phyloP scores from a whole-genome alignment of 2,113 vertebrate species.

The Podarcis muralis region DNA sequence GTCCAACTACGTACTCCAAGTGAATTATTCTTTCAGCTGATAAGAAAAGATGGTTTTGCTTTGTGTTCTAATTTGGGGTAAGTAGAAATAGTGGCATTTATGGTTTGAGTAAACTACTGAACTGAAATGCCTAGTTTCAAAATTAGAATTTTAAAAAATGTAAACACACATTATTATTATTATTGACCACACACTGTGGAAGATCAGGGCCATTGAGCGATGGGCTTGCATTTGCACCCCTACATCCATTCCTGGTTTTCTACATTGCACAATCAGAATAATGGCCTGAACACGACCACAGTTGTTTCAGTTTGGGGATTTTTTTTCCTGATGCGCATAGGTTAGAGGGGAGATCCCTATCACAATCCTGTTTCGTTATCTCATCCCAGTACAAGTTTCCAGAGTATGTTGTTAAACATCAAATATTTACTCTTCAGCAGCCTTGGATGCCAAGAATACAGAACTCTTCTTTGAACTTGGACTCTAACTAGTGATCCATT shows the following conservation, averaged over 20 bases:
- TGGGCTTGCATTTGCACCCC: too few relatives aligned
- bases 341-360: neutral
- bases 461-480: neutral
- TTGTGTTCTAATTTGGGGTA: neutral
- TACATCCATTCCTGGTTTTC: too few relatives aligned
- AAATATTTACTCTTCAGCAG: neutral
- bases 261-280: too few relatives aligned
- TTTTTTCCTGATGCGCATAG: neutral
- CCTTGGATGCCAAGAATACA: neutral
- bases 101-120: neutral
- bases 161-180: too few relatives aligned
- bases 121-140: neutral
- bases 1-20: neutral
- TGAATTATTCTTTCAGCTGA: neutral
- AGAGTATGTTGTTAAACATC: neutral
- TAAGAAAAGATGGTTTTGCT: neutral
- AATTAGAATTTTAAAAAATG: neutral
- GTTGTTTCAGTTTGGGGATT: too few relatives aligned
- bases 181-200: too few relatives aligned
- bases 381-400: neutral
- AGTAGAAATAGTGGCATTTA: neutral
- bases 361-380: neutral
- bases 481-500: neutral
- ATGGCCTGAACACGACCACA: too few relatives aligned
- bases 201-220: too few relatives aligned